These are phyloP conservation scores for Brachyopa scutellaris DNA, from an alignment of 2,888 invertebrate species.

Conservation along the genomic window DNA sequence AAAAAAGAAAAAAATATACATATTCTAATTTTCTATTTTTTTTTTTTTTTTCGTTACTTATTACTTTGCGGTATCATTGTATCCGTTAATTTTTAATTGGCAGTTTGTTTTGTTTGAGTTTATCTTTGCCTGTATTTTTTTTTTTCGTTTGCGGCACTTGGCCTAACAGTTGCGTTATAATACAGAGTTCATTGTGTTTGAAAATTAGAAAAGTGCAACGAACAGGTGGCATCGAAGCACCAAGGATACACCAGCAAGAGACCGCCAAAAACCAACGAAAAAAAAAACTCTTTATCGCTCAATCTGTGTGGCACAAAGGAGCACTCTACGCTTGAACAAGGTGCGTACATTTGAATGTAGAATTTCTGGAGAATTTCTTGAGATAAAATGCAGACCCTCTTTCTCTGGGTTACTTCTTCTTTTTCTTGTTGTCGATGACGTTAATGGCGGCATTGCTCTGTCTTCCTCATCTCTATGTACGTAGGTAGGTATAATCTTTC, in stretches of 20 bases:
- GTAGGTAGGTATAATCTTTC: no score
- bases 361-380: slow-evolving; percentile 9
- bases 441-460: slow-evolving; percentile 12
- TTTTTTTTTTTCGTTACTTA: slow-evolving; percentile 24
- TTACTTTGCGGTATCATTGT: slow-evolving; percentile 41
- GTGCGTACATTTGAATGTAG: slow-evolving; percentile 36
- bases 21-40: no score
- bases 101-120: slow-evolving; percentile 26
- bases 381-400: not conserved
- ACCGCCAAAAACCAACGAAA: slow-evolving; percentile 47
- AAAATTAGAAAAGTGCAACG: slow-evolving; percentile 57
- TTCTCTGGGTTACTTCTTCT: not conserved
- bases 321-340: slow-evolving; percentile 36
- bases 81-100: slow-evolving; percentile 55
- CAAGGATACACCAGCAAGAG: slow-evolving; percentile 44
- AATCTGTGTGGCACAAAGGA: slow-evolving; percentile 53
- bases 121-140: not conserved
- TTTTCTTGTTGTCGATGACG: slow-evolving; percentile 1
- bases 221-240: slow-evolving; percentile 63
- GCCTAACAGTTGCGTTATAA: slow-evolving; percentile 34
- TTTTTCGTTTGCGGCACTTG: slow-evolving; percentile 22
- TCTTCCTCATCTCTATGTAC: no score
- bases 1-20: slow-evolving; percentile 11
- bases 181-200: not conserved
- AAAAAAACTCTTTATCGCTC: slow-evolving; percentile 57